These are phyloP conservation scores for Araneus ventricosus DNA, from an alignment of 1,140 invertebrate genomes.

Conservation along the genomic window DNA sequence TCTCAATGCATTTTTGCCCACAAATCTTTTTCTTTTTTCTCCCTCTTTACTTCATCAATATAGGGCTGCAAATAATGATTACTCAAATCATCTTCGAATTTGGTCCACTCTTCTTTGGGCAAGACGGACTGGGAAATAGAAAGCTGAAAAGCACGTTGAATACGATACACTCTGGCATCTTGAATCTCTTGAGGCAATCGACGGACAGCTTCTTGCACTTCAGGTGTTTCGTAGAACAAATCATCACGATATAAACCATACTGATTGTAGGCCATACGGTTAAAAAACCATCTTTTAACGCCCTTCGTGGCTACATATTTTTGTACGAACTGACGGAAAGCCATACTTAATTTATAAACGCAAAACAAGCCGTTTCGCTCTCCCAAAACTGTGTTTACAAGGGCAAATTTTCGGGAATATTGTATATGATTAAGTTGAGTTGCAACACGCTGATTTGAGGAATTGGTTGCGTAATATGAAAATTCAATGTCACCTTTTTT, in stretches of 20 bases:
- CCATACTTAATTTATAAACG: slow-evolving; percentile 3
- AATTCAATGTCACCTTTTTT: too few relatives aligned
- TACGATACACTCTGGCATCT: slow-evolving; percentile 90
- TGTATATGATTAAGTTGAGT: background rate
- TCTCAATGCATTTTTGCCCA: slow-evolving; percentile 84
- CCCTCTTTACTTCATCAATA: slow-evolving; percentile 87
- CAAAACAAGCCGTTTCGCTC: too few relatives aligned
- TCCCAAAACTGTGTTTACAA: background rate
- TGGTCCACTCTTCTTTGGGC: slow-evolving; percentile 94
- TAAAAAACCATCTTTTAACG: slow-evolving; percentile 63
- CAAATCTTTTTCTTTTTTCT: slow-evolving; percentile 86
- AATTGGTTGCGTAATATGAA: too few relatives aligned
- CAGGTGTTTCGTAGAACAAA: slow-evolving; percentile 50
- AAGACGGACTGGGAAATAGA: slow-evolving; percentile 86
- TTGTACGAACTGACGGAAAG: slow-evolving; percentile 37
- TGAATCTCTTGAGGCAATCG: slow-evolving; percentile 87
- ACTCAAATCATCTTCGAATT: slow-evolving; percentile 89
- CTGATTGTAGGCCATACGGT: slow-evolving; percentile 36
- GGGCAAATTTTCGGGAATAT: background rate
- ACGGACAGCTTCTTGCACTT: slow-evolving; percentile 82
- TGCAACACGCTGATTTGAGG: background rate
- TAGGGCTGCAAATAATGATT: slow-evolving; percentile 87
- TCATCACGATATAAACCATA: slow-evolving; percentile 65
- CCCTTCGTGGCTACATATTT: slow-evolving; percentile 44
- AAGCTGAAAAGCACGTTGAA: slow-evolving; percentile 88